Percentiles rank a stretch among this genome's conserved stretches.
These are phyloP conservation scores for Stichopus chloronotus DNA, from an alignment of 35 echinoderm and acorn worm species.

Conservation along the genomic window DNA sequence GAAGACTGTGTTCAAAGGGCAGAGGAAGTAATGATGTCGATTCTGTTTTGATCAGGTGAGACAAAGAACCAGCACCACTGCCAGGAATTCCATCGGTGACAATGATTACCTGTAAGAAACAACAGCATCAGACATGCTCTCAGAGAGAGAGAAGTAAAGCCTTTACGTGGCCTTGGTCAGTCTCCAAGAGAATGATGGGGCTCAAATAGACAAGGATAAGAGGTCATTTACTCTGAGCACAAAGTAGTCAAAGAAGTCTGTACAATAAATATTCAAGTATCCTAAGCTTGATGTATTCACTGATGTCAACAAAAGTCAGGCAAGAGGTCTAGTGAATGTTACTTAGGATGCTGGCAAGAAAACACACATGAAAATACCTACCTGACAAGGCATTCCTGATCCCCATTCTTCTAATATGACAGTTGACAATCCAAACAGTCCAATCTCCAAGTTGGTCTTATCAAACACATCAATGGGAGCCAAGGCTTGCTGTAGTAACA, in stretches of 20 bases:
- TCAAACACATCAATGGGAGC: slow-evolving; percentile 78
- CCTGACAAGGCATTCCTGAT: slow-evolving; percentile 72
- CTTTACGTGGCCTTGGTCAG: too few species aligned
- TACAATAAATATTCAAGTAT: too few species aligned
- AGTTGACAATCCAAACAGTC: slow-evolving; percentile 66
- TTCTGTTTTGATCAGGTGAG: slow-evolving; percentile 57
- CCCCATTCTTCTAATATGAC: slow-evolving; percentile 95
- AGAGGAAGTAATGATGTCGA: slow-evolving; percentile 60
- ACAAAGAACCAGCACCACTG: slow-evolving; percentile 79
- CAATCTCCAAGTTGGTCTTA: slow-evolving; percentile 85
- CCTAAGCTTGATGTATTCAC: too few species aligned
- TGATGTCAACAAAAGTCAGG: too few species aligned
- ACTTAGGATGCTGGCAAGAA: neutral
- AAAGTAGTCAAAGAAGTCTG: too few species aligned
- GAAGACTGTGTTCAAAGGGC: slow-evolving; percentile 80
- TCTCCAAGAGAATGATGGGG: too few species aligned
- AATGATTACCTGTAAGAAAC: slow-evolving; percentile 72
- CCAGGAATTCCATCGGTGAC: slow-evolving; percentile 92
- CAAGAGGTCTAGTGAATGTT: too few species aligned
- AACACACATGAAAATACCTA: neutral
- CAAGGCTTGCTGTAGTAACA: slow-evolving; percentile 75
- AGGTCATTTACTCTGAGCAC: too few species aligned
- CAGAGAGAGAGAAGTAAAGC: too few species aligned
- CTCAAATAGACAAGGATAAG: too few species aligned
- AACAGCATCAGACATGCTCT: too few species aligned